These are phyloP conservation scores for Octodonta nipae DNA, from an alignment of 2,888 invertebrate genomes.

Conservation along the genomic window DNA sequence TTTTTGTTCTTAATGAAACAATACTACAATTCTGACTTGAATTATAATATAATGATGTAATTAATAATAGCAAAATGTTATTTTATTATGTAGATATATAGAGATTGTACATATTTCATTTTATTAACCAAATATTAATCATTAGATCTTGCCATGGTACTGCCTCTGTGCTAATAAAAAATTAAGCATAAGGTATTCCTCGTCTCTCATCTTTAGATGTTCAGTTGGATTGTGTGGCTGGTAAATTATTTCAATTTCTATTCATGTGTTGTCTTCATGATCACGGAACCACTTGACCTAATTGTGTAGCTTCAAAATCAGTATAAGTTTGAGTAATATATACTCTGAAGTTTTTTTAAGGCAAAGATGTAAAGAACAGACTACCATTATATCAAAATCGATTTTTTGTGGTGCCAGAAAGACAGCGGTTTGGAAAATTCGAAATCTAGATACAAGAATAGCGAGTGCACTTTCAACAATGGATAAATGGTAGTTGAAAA, in stretches of 20 bases:
- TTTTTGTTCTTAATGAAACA: no score
- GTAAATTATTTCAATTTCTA: no score
- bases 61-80: background rate
- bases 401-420: conserved; percentile 3
- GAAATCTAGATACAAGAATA: conserved; percentile 14
- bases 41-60: background rate
- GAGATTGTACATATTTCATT: background rate
- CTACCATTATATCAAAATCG: conserved; percentile 6
- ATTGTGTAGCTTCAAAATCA: no score
- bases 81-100: background rate
- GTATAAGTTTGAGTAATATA: no score
- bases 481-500: conserved; percentile 16
- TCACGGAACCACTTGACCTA: no score
- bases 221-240: background rate
- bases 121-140: no score
- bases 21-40: no score
- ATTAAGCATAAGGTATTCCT: background rate
- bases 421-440: conserved; percentile 13
- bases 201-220: background rate
- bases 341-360: conserved; percentile 1
- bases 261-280: no score
- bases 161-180: conserved; percentile 1
- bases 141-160: conserved; percentile 1
- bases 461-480: conserved; percentile 18
- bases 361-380: conserved; percentile 2